phyloP scores from a whole-genome alignment of 2,113 vertebrate genomes.

The Chlorodrepanis virens region DNA sequence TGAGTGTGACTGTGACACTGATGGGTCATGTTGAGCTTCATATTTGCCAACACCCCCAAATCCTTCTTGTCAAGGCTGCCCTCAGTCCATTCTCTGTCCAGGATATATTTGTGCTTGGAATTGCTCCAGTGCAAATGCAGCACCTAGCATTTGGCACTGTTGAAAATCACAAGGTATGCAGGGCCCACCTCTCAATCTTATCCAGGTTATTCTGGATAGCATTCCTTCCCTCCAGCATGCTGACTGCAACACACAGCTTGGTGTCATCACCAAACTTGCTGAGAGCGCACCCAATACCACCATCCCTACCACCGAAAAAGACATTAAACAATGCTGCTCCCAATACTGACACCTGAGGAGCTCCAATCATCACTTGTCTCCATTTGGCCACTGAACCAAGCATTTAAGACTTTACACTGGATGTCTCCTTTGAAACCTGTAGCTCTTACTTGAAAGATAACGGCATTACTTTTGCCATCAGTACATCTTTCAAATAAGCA shows the following conservation, averaged over 20 bases:
- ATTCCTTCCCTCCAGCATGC: neutral
- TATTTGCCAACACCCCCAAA: fast-evolving
- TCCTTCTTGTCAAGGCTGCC: neutral
- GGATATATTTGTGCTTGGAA: neutral
- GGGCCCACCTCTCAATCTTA: neutral
- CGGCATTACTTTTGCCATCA: neutral
- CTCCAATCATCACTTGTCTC: neutral
- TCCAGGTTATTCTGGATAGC: neutral
- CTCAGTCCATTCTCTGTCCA: neutral
- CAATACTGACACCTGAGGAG: neutral
- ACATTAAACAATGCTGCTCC: neutral
- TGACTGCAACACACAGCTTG: neutral
- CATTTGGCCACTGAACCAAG: neutral
- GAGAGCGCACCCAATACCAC: neutral
- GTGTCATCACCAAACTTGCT: neutral
- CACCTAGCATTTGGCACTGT: too few relatives aligned
- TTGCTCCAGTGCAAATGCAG: neutral
- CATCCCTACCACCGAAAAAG: neutral
- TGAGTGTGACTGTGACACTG: neutral
- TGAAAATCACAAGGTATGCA: neutral
- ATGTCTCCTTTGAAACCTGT: neutral
- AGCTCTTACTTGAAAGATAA: neutral
- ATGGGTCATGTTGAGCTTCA: fast-evolving
- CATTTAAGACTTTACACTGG: neutral
- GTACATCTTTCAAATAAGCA: neutral